Evolutionary conservation across 2,113 vertebrate genomes (phyloP).

Genomic region (Anguilla japonica): DNA sequence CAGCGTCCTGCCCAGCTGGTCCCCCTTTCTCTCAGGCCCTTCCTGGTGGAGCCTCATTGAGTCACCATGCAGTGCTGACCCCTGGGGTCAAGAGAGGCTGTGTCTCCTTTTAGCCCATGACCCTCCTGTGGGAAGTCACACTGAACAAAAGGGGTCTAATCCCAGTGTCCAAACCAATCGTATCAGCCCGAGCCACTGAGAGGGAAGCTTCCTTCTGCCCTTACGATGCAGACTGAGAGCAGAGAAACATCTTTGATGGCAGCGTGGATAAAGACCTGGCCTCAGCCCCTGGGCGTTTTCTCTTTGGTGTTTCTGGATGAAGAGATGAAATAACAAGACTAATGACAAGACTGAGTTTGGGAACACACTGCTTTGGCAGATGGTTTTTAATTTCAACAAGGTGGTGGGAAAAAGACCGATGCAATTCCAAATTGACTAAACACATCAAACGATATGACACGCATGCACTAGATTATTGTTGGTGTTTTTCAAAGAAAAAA

Average conservation of each 20-base stretch:
- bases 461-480: background rate
- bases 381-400: conserved; percentile 62
- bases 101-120: conserved; percentile 68
- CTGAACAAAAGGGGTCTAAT: conserved; percentile 74
- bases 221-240: conserved; percentile 56
- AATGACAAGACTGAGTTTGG: conserved; percentile 71
- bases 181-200: conserved; percentile 71
- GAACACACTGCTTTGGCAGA: conserved; percentile 65
- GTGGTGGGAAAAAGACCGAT: conserved; percentile 66
- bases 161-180: conserved; percentile 76
- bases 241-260: conserved; percentile 71
- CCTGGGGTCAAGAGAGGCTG: conserved; percentile 56
- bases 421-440: conserved; percentile 41
- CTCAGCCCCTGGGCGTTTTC: conserved; percentile 69
- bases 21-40: conserved; percentile 38
- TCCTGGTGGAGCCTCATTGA: conserved; percentile 21
- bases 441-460: conserved; percentile 42
- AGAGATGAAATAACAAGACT: conserved; percentile 72
- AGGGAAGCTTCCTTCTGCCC: conserved; percentile 71
- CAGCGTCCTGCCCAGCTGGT: conserved; percentile 48
- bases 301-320: conserved; percentile 65
- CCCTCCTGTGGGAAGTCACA: conserved; percentile 71
- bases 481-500: background rate
- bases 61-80: conserved; percentile 55
- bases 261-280: conserved; percentile 18